Conservation (phyloP, 2,888 invertebrate species). For the Malthinus flaveolus region DNA sequence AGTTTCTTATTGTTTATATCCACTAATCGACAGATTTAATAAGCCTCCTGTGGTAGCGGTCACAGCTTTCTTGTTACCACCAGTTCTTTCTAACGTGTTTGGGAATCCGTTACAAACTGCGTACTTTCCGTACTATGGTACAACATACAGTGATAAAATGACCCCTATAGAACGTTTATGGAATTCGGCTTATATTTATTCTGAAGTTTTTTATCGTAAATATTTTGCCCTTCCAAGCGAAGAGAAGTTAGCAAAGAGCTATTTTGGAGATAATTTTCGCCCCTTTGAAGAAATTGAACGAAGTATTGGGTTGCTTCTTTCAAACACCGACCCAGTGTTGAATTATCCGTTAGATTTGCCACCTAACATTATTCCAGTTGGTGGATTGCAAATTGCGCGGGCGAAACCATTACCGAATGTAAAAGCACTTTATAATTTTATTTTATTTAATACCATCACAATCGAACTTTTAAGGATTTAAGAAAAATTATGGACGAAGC, state of each 20-base stretch:
- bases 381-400: conserved; percentile 45
- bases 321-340: conserved; percentile 42
- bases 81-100: conserved; percentile 11
- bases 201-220: conserved; percentile 17
- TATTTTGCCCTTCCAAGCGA: conserved; percentile 25
- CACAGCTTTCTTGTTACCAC: conserved; percentile 9
- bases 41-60: conserved; percentile 27
- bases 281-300: conserved; percentile 36
- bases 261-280: conserved; percentile 37
- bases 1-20: conserved; percentile 32
- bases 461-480: not conserved
- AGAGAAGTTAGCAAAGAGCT: conserved; percentile 31
- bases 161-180: conserved; percentile 34
- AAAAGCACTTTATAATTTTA: too few relatives aligned
- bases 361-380: conserved; percentile 49
- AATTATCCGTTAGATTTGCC: conserved; percentile 42
- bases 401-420: conserved; percentile 41
- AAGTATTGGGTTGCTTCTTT: conserved; percentile 40
- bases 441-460: too few relatives aligned
- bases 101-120: conserved; percentile 36
- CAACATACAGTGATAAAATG: conserved; percentile 35
- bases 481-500: conserved; percentile 38
- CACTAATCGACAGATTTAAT: conserved; percentile 30
- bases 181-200: conserved; percentile 29
- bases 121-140: conserved; percentile 36